Conservation (phyloP, 2,797 vertebrate species). For the Sphenopsis melanotis region DNA sequence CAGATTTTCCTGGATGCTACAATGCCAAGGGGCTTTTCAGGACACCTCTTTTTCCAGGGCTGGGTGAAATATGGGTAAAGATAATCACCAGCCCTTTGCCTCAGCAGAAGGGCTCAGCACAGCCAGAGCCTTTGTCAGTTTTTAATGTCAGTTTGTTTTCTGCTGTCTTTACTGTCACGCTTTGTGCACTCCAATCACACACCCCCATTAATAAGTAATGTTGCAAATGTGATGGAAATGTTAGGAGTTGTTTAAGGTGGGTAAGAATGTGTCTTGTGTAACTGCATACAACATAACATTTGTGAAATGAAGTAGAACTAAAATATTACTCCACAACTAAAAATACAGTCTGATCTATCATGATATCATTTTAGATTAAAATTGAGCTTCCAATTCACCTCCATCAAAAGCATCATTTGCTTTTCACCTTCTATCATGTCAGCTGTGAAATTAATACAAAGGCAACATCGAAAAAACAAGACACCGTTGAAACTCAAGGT, state of each 20-base stretch:
- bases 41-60: background rate
- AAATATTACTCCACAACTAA: background rate
- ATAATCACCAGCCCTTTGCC: background rate
- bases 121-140: background rate
- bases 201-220: constrained; percentile 50
- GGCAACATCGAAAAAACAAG: constrained; percentile 89
- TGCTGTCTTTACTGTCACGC: constrained; percentile 30
- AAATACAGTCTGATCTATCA: constrained; percentile 51
- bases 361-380: constrained; percentile 84
- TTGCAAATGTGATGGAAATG: background rate
- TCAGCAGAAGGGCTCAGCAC: background rate
- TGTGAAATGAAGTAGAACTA: constrained; percentile 21
- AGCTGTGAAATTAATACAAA: constrained; percentile 96
- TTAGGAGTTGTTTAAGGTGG: background rate
- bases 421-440: constrained; percentile 96
- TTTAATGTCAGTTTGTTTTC: constrained; percentile 14
- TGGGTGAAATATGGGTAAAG: background rate
- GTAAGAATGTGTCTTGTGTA: background rate
- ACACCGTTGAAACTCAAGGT: constrained; percentile 91
- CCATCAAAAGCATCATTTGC: constrained; percentile 94
- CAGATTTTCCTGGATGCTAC: background rate
- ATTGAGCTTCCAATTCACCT: constrained; percentile 94
- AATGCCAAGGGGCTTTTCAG: background rate
- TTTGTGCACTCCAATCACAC: constrained; percentile 46
- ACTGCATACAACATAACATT: background rate